A percentile compares a stretch with the other conserved stretches of the same genome.
phyloP scores from a whole-genome alignment of 2,113 vertebrate genomes.

The Hydrolagus affinis region DNA sequence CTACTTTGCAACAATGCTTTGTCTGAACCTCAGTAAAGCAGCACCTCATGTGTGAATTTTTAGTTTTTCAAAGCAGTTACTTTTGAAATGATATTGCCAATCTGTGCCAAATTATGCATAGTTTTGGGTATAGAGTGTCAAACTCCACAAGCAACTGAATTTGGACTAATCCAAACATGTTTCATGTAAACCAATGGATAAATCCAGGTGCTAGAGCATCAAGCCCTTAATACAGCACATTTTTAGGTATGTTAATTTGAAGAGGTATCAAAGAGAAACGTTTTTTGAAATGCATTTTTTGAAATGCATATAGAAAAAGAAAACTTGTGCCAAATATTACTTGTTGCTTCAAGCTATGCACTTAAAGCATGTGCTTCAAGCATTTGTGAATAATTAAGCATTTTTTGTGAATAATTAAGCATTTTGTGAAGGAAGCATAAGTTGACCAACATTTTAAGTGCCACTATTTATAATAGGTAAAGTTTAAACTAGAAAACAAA shows the following conservation, averaged over 20 bases:
- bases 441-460: not conserved
- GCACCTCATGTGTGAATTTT: not conserved
- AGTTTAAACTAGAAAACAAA: not conserved
- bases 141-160: not conserved
- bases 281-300: not conserved
- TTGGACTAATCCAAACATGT: too few relatives aligned
- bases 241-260: too few relatives aligned
- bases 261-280: too few relatives aligned
- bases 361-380: not conserved
- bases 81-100: conserved; percentile 5
- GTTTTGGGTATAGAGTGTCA: too few relatives aligned
- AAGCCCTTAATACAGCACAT: too few relatives aligned
- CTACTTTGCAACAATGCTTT: too few relatives aligned
- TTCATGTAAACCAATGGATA: too few relatives aligned
- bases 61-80: not conserved
- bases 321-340: not conserved
- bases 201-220: too few relatives aligned
- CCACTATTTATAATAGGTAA: not conserved
- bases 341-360: not conserved
- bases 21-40: not conserved
- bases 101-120: not conserved
- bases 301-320: not conserved
- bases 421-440: not conserved
- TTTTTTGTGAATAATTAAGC: not conserved
- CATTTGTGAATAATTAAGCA: not conserved